These are phyloP conservation scores for Drosophila subobscura DNA, from an alignment of 1,140 invertebrate genomes.

Conservation along the genomic window DNA sequence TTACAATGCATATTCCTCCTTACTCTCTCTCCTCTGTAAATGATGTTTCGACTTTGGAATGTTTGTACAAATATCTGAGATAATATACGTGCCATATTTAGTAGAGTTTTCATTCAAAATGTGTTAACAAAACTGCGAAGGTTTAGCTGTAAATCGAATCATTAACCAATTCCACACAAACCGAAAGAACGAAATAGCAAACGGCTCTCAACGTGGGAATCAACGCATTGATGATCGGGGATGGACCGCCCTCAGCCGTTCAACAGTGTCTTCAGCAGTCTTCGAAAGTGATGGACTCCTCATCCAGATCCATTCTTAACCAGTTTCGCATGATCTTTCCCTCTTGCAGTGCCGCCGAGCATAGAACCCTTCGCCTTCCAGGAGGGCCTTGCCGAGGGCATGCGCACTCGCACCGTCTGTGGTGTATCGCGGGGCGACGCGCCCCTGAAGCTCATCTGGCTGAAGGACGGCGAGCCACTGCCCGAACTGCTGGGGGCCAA, in stretches of 20 bases:
- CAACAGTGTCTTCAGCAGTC: background rate
- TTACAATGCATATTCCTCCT: slow-evolving; percentile 24
- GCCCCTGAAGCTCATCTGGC: slow-evolving; percentile 90
- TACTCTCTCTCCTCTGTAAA: slow-evolving; percentile 52
- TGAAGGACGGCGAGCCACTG: slow-evolving; percentile 89
- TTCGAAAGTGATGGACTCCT: background rate
- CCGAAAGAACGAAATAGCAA: slow-evolving; percentile 29
- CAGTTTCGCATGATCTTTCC: slow-evolving; percentile 84
- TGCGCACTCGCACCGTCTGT: slow-evolving; percentile 93
- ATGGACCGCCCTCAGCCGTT: background rate
- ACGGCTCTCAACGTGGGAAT: slow-evolving; percentile 55
- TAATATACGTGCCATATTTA: slow-evolving; percentile 23
- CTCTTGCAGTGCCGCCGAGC: slow-evolving; percentile 91
- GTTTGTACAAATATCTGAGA: slow-evolving; percentile 59
- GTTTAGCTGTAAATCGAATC: slow-evolving; percentile 63
- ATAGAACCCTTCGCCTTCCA: slow-evolving; percentile 93
- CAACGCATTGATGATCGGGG: background rate
- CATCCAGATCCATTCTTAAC: slow-evolving; percentile 79
- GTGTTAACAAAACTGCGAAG: slow-evolving; percentile 79
- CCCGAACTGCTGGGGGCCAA: slow-evolving; percentile 87
- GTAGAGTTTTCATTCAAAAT: slow-evolving; percentile 61
- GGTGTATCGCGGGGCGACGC: slow-evolving; percentile 92
- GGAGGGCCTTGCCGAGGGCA: slow-evolving; percentile 92
- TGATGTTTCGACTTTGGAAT: slow-evolving; percentile 71
- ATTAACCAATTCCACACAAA: slow-evolving; percentile 11